Base-by-base conservation (phyloP, 2,888 invertebrate species). In the Acronicta leporina region DNA sequence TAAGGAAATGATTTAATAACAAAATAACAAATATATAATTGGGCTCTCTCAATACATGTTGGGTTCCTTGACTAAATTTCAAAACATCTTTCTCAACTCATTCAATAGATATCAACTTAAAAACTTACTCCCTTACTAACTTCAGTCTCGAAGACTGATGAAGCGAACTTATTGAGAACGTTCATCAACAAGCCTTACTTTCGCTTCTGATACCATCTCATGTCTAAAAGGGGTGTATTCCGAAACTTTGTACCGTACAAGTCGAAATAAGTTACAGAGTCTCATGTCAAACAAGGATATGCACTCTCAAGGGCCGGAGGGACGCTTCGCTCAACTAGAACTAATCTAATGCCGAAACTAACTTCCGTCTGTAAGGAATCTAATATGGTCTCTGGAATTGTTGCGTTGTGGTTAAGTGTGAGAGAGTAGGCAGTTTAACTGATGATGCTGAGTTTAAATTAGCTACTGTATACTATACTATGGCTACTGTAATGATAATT, bases 281-380 rank as follows among this genome's bases (percentile, higher is more conserved):
- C 86, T 89, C 86, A 83, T 90, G 91, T 92, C 90, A 90, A 89
- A 94, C 93, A 93, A 79, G 92, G 89, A 89, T 92, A 89, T 92
- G 93, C 94, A 93, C 94, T 94, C 87, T 87, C 80, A 65, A 73
- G 78, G 76, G 82, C 85, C 82, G 64, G 73, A 75, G 85, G 80
- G 83, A 80, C 69, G 70, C 70, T 73, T 63, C 78, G 62, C 78
- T 78, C 80, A 79, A 75, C 79, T 84, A 77, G 75, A 87, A 91
- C 90, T 92, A 92, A 92, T 91, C 88, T 88, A 88, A 90, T 88
- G 82, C 79, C 78, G 79, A 82, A 85, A 88, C 87, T 86, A 86
- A 88, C 84, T 87, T 84, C 73, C 73, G 68, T 70, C 68, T 72
- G 63, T 61, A 66, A 72, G 78, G 68, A 78, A 81, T 83, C 79